phyloP scores from a whole-genome alignment of 1,140 invertebrate species.

The Megalopta genalis region DNA sequence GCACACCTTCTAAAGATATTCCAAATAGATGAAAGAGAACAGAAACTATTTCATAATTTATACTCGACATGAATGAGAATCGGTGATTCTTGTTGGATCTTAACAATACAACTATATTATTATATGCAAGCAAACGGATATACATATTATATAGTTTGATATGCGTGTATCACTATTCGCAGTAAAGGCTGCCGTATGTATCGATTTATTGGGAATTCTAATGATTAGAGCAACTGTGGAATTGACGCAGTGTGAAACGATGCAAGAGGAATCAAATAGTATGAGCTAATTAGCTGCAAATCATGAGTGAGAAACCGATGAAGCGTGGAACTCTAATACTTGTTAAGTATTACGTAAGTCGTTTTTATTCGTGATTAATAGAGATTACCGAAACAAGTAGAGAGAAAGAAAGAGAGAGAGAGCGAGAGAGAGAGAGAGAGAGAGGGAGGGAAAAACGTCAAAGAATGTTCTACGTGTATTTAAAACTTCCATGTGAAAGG shows the following conservation, averaged over 20 bases:
- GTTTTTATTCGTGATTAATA: constrained; percentile 67
- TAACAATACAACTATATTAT: constrained; percentile 27
- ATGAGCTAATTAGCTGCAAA: constrained; percentile 32
- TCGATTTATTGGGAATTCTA: constrained; percentile 41
- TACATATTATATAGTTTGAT: constrained; percentile 13
- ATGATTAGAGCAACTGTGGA: constrained; percentile 54
- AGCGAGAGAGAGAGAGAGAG: background rate
- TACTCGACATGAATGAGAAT: background rate
- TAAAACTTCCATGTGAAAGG: constrained; percentile 40
- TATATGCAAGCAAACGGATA: constrained; percentile 15
- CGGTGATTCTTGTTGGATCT: constrained; percentile 17
- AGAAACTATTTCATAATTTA: constrained; percentile 15
- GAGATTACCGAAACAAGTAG: constrained; percentile 29
- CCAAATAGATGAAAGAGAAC: background rate
- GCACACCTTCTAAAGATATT: constrained; percentile 90
- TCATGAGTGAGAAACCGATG: constrained; percentile 26
- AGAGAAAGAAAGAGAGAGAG: too few species aligned
- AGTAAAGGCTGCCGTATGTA: constrained; percentile 18
- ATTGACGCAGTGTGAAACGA: constrained; percentile 55
- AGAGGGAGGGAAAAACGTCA: too few species aligned
- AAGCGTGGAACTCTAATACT: constrained; percentile 50
- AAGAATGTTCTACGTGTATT: constrained; percentile 18
- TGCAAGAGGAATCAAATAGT: constrained; percentile 29
- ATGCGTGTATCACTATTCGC: constrained; percentile 11
- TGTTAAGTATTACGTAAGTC: constrained; percentile 61